phyloP scores from a whole-genome alignment of 2,797 vertebrate species.

The Galagoides demidoff region DNA sequence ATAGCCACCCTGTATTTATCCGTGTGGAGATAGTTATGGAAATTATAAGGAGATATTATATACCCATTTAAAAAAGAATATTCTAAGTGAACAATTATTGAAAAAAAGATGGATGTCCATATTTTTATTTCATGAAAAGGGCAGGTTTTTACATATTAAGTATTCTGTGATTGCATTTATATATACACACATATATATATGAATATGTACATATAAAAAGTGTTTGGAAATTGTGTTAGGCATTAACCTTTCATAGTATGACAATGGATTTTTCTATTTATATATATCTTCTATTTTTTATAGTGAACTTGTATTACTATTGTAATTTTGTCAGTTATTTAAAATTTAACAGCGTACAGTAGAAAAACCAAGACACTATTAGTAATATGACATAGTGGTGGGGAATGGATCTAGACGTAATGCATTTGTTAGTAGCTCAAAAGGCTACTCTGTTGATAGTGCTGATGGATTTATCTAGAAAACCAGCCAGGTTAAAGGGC shows the following conservation, averaged over 20 bases:
- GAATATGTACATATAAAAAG: not conserved
- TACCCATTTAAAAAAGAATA: not conserved
- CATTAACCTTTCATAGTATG: not conserved
- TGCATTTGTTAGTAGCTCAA: not conserved
- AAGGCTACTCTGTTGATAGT: not conserved
- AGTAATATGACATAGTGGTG: not conserved
- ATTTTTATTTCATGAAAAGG: not conserved
- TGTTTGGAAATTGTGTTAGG: not conserved
- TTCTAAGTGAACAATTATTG: not conserved
- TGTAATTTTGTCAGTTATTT: constrained; percentile 10
- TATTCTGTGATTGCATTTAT: not conserved
- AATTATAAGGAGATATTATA: not conserved
- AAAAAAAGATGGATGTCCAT: not conserved
- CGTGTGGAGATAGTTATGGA: not conserved
- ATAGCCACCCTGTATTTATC: not conserved
- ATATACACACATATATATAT: not conserved
- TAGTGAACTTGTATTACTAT: not conserved
- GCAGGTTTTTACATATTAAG: not conserved
- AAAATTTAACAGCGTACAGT: not conserved
- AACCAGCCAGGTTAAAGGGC: not conserved
- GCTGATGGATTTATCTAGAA: not conserved
- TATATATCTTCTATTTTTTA: not conserved
- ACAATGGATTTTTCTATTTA: not conserved
- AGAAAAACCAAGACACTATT: not conserved
- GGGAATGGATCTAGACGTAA: not conserved